phyloP scores from a whole-genome alignment of 2,113 vertebrate species.

The Hypanus sabinus region DNA sequence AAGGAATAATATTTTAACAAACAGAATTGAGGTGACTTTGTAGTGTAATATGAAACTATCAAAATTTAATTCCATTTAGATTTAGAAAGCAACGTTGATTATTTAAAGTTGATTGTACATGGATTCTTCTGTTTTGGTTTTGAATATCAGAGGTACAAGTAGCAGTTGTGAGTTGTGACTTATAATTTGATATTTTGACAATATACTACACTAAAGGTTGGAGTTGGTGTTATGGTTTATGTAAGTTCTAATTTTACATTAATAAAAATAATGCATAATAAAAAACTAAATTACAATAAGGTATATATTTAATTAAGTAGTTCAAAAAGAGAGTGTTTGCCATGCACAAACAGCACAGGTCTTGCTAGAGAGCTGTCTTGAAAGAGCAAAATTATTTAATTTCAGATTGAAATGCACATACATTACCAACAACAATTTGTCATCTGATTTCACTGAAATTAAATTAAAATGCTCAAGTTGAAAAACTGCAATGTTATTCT shows the following conservation, averaged over 20 bases:
- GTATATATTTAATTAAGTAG: no score
- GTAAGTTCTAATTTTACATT: neutral
- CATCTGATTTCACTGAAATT: neutral
- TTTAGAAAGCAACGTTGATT: neutral
- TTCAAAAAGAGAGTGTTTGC: no score
- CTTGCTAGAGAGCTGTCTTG: neutral
- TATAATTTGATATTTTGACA: neutral
- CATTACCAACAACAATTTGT: neutral
- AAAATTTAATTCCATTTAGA: neutral
- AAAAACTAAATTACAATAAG: no score
- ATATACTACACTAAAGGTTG: neutral
- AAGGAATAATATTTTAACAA: neutral
- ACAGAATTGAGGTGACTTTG: neutral
- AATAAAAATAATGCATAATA: no score
- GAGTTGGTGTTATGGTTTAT: neutral
- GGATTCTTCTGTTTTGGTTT: neutral
- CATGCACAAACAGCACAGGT: neutral
- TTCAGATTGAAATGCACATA: neutral
- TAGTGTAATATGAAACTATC: neutral
- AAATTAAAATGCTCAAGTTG: neutral
- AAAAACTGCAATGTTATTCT: neutral
- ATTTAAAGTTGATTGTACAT: neutral
- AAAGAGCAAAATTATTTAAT: neutral
- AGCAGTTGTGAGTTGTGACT: neutral
- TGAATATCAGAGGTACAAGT: neutral